Conservation (phyloP, 2,113 vertebrate genomes). For the Thryonomys swinderianus region DNA sequence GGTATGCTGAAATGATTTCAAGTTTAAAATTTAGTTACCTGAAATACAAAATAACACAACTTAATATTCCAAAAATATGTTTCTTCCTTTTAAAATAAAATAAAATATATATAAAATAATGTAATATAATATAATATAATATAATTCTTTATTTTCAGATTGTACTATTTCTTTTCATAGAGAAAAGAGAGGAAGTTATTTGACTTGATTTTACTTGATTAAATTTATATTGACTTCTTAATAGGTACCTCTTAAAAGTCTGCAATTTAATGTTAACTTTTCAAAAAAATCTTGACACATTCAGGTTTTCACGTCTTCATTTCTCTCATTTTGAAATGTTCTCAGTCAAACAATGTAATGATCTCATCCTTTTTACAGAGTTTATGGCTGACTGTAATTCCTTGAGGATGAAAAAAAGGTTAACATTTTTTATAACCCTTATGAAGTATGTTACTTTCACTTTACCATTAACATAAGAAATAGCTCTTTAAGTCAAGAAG, state of each 20-base stretch:
- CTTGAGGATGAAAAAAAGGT: conserved; percentile 63
- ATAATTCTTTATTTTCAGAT: not conserved
- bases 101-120: too few relatives aligned
- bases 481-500: conserved; percentile 64
- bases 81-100: not conserved
- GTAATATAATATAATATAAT: too few relatives aligned
- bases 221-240: conserved; percentile 15
- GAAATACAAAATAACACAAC: not conserved
- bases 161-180: not conserved
- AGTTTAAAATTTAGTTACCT: not conserved
- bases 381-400: conserved; percentile 70
- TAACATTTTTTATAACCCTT: conserved; percentile 64
- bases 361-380: conserved; percentile 70
- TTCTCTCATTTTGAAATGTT: conserved; percentile 54
- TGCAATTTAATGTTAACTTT: conserved; percentile 42
- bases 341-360: conserved; percentile 53
- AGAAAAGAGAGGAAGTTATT: not conserved
- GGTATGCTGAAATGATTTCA: not conserved
- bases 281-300: conserved; percentile 48
- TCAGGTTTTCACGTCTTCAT: conserved; percentile 33
- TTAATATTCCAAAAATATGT: not conserved
- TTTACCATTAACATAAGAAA: conserved; percentile 75
- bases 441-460: conserved; percentile 70
- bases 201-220: not conserved
- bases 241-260: not conserved